phyloP scores from a whole-genome alignment of 2,797 vertebrate species.

The Adelosebastes latens region DNA sequence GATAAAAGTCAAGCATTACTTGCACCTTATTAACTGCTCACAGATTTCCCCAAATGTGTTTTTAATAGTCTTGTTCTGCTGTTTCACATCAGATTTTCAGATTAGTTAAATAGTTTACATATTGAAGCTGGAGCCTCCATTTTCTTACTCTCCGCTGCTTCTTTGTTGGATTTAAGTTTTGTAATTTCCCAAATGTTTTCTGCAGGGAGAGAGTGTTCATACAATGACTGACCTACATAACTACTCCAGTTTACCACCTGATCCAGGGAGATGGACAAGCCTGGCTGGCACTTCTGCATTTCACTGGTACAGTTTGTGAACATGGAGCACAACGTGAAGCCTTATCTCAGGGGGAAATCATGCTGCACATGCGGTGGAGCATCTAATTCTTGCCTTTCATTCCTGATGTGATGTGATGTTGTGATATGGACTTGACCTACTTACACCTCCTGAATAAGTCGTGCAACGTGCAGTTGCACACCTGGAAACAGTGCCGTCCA shows the following conservation, averaged over 20 bases:
- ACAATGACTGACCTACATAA: neutral
- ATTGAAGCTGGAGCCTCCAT: neutral
- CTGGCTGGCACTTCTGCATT: neutral
- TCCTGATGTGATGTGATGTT: slow-evolving; percentile 10
- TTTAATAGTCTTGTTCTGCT: neutral
- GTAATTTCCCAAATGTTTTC: slow-evolving; percentile 1
- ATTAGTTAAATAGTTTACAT: neutral
- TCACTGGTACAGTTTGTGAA: neutral
- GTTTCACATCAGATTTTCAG: slow-evolving; percentile 5
- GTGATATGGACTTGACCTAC: slow-evolving; percentile 34
- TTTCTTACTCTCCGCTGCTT: neutral
- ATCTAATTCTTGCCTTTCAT: neutral
- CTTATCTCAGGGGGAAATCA: slow-evolving; percentile 11
- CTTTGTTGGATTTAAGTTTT: neutral
- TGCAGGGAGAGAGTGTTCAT: neutral
- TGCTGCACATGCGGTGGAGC: neutral
- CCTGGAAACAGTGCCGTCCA: slow-evolving; percentile 27
- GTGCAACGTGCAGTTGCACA: neutral
- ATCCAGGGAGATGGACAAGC: neutral
- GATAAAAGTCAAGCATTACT: slow-evolving; percentile 20
- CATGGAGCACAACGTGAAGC: neutral
- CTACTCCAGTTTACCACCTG: neutral
- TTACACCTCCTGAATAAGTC: neutral
- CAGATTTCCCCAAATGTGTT: neutral
- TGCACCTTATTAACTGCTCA: neutral